Conservation (phyloP, 2,888 invertebrate genomes). For the Cordilura impudica region DNA sequence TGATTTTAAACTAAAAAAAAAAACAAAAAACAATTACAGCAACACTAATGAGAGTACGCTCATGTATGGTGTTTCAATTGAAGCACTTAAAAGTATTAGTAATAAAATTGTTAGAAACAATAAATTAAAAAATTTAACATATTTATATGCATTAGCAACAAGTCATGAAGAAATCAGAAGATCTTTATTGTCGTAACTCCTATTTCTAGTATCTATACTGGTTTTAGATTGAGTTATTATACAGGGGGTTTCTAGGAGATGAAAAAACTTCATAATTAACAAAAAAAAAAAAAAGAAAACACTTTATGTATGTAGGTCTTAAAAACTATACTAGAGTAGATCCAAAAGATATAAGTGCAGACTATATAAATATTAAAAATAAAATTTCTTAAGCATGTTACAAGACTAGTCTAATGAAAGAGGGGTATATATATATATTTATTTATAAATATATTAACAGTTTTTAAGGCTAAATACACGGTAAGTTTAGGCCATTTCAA, state of each 20-base stretch:
- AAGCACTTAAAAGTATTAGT: background rate
- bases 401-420: background rate
- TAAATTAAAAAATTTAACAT: background rate
- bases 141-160: background rate
- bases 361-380: no score
- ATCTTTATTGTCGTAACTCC: background rate
- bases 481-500: background rate
- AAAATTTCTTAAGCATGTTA: background rate
- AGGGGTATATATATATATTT: background rate
- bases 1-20: no score
- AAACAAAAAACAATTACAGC: background rate
- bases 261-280: background rate
- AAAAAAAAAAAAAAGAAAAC: background rate
- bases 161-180: slow-evolving; percentile 11
- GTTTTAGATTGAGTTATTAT: slow-evolving; percentile 11
- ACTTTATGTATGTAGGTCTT: background rate
- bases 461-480: background rate
- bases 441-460: background rate
- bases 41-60: background rate
- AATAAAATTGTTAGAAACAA: background rate
- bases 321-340: slow-evolving; percentile 15
- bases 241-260: background rate
- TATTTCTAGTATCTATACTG: background rate
- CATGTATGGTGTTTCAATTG: background rate
- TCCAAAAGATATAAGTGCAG: background rate